Evolutionary conservation across 2,888 invertebrate genomes (phyloP), one percentile per base, ranked within the genome.

Genomic region (Patella pellucida): DNA sequence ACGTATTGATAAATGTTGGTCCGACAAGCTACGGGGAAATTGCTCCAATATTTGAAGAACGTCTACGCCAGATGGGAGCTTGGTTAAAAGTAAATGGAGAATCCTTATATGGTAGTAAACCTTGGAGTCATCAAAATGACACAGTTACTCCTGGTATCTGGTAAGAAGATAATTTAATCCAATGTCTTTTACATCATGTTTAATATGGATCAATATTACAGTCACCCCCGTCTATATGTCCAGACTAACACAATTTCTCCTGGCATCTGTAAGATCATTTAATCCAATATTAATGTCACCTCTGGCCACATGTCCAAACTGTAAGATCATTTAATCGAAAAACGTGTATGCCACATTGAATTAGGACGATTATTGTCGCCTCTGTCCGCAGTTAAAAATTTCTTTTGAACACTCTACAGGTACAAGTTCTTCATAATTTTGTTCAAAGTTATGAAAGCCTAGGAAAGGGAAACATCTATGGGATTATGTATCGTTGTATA

Each of bases 21-120:
- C 97, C 97, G 27, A 96, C 96, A 0, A 95, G 95, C 87, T 95
- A 96, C 83, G 97, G 97, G 11, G 94, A 94, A 14, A 97, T 97
- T 81, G 90, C 93, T 5, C 95, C 96, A 0, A 95, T 97, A 87
- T 97, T 95, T 91, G 94, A 96, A 92, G 96, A 97, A 88, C 93
- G 97, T 67, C 92, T 97, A 0, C 90, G 93, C 14, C 93, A 94
- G 82, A 92, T 97, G 82, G 97, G 97, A 2, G 73, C 85, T n/a
- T 97, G 97, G 97, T 91, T 97, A 16, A 86, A 91, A 3, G 91
- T 93, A 15, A 97, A 97, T 85, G 97, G 96, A 0, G 95, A 96
- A 88, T 96, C 96, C 0, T 95, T 97, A 83, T 97, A 96, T 87
- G 92, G 91, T 4, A 94, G 94, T 1, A 93, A 92, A 4, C 96